phyloP scores from a whole-genome alignment of 2,888 invertebrate genomes.

The Ormia ochracea region DNA sequence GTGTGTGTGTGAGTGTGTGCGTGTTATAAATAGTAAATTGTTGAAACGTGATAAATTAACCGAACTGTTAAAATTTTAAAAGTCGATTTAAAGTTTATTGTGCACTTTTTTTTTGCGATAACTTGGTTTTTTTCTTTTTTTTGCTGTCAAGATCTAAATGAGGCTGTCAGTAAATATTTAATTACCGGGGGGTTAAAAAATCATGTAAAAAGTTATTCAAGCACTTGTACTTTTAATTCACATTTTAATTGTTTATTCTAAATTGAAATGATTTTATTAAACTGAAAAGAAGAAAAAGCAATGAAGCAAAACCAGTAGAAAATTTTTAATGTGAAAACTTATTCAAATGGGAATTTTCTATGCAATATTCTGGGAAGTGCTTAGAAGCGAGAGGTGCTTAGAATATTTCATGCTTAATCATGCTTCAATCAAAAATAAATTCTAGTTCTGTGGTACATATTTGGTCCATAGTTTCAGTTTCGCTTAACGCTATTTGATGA shows the following conservation, averaged over 20 bases:
- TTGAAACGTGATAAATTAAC: conserved; percentile 55
- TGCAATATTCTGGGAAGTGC: conserved; percentile 8
- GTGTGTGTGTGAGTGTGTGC: no score
- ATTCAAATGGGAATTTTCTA: not conserved
- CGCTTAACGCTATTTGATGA: not conserved
- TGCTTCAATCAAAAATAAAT: not conserved
- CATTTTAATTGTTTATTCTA: conserved; percentile 25
- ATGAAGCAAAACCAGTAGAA: not conserved
- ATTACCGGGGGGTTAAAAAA: conserved; percentile 3
- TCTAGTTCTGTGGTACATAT: not conserved
- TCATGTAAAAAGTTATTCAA: conserved; percentile 37
- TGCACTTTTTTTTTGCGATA: conserved; percentile 7
- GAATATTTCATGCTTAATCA: not conserved
- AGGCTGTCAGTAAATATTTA: not conserved
- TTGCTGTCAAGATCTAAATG: conserved; percentile 12
- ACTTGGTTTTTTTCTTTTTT: not conserved
- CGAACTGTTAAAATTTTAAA: conserved; percentile 38
- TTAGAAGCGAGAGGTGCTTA: not conserved
- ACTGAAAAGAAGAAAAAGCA: not conserved
- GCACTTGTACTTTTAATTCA: conserved; percentile 10
- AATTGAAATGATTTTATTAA: conserved; percentile 16
- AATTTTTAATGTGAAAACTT: not conserved
- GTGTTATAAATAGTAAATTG: conserved; percentile 43
- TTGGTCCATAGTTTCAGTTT: no score
- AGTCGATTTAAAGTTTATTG: conserved; percentile 14